Evolutionary conservation across 2,113 vertebrate species (phyloP).

Genomic region (Nannospalax galili): DNA sequence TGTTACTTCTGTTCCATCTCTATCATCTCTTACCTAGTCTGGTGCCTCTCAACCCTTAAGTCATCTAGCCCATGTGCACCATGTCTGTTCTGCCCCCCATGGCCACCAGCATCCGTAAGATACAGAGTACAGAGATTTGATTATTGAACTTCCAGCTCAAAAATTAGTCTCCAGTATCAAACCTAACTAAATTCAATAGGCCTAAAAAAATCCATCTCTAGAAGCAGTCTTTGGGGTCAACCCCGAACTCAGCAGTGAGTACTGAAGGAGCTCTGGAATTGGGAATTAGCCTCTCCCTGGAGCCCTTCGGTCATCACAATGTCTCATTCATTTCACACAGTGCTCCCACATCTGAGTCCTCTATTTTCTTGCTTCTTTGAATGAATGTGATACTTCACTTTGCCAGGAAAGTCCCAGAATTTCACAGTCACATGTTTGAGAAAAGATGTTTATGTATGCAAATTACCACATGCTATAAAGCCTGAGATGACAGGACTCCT

Average conservation of each 20-base stretch:
- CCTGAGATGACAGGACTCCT: accelerated
- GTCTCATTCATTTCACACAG: background rate
- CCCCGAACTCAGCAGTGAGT: background rate
- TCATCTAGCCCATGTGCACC: background rate
- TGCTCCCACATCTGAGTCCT: too few relatives aligned
- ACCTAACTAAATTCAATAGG: background rate
- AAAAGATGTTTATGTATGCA: background rate
- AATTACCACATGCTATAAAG: background rate
- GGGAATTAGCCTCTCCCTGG: accelerated
- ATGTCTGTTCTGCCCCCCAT: too few relatives aligned
- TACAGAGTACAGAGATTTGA: background rate
- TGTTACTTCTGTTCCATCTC: background rate
- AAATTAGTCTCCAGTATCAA: background rate
- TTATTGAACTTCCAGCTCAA: background rate
- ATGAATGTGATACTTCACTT: background rate
- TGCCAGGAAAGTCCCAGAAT: background rate
- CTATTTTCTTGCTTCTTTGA: background rate
- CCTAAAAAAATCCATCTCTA: background rate
- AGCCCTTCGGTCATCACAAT: background rate
- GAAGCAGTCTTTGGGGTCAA: background rate
- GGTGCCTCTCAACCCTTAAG: background rate
- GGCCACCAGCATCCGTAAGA: background rate
- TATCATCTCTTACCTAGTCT: background rate
- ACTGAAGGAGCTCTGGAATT: background rate
- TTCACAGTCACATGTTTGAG: background rate